Conservation (phyloP, 2,888 invertebrate species). For the Malthinus seriepunctatus region DNA sequence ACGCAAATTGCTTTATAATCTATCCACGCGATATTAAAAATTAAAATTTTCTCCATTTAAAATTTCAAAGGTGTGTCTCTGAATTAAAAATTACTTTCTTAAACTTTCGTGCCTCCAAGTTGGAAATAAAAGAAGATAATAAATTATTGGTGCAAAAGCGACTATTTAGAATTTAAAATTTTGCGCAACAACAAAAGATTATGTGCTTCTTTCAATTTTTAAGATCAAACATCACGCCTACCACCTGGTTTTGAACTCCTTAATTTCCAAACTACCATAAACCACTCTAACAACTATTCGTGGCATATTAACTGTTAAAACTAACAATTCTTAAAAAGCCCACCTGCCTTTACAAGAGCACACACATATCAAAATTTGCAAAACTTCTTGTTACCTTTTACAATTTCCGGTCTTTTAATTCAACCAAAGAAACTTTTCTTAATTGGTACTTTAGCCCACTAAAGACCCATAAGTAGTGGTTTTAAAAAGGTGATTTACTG, state of each 20-base stretch:
- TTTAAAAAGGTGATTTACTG: slow-evolving; percentile 26
- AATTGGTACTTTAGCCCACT: slow-evolving; percentile 29
- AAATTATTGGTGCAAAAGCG: not conserved
- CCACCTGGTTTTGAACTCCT: slow-evolving; percentile 40
- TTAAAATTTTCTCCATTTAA: not conserved
- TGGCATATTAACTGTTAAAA: slow-evolving; percentile 32
- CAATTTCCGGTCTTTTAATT: slow-evolving; percentile 31
- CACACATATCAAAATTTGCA: slow-evolving; percentile 26
- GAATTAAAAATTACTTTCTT: too few relatives aligned
- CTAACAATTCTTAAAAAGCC: slow-evolving; percentile 36
- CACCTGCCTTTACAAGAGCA: slow-evolving; percentile 34
- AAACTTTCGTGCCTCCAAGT: too few relatives aligned
- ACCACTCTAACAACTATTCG: slow-evolving; percentile 33
- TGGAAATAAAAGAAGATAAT: too few relatives aligned
- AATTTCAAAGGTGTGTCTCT: too few relatives aligned
- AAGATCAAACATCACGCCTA: slow-evolving; percentile 40
- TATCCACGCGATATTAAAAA: slow-evolving; percentile 11
- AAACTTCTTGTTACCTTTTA: slow-evolving; percentile 20
- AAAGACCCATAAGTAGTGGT: slow-evolving; percentile 24
- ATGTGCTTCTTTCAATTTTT: slow-evolving; percentile 24
- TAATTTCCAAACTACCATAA: slow-evolving; percentile 35
- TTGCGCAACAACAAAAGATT: slow-evolving; percentile 22
- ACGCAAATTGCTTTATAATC: slow-evolving; percentile 26
- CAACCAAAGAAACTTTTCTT: slow-evolving; percentile 23
- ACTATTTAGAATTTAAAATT: slow-evolving; percentile 11